Evolutionary conservation across 2,888 invertebrate species (phyloP).

Genomic region (Phyto melanocephala): DNA sequence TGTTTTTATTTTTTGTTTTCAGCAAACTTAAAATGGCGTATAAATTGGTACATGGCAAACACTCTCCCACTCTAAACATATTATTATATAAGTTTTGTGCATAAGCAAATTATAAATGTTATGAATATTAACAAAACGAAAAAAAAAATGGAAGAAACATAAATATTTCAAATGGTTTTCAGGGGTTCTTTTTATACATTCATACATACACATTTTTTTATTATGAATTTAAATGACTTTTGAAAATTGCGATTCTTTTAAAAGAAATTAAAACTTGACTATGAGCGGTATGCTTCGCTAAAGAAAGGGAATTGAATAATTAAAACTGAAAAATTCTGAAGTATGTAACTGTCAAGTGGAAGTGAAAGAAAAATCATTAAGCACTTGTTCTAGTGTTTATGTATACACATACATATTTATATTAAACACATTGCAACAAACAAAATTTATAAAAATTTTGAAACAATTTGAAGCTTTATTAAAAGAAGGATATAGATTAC

Average conservation of each 20-base stretch:
- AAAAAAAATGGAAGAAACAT: conserved; percentile 6
- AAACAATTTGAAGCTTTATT: too few relatives aligned
- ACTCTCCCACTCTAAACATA: background rate
- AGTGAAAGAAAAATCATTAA: background rate
- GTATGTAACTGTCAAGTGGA: conserved; percentile 43
- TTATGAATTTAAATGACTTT: conserved; percentile 50
- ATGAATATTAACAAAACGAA: conserved; percentile 15
- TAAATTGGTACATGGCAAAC: conserved; percentile 51
- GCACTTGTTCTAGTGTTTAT: conserved; percentile 13
- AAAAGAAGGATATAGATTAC: too few relatives aligned
- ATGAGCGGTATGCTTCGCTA: background rate
- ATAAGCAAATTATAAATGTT: conserved; percentile 24
- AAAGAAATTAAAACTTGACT: background rate
- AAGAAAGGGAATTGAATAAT: conserved; percentile 48
- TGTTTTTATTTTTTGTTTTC: background rate
- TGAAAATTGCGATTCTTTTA: conserved; percentile 34
- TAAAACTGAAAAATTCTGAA: conserved; percentile 49
- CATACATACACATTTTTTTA: background rate
- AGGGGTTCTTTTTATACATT: conserved; percentile 21
- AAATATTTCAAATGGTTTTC: conserved; percentile 41
- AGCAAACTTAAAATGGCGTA: conserved; percentile 43
- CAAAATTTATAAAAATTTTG: too few relatives aligned
- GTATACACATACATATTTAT: background rate
- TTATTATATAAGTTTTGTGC: background rate
- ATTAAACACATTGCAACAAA: background rate